A percentile compares a stretch with the other conserved stretches of the same genome.
Evolutionary conservation across 2,113 vertebrate species (phyloP).

Genomic region (Mus spicilegus): DNA sequence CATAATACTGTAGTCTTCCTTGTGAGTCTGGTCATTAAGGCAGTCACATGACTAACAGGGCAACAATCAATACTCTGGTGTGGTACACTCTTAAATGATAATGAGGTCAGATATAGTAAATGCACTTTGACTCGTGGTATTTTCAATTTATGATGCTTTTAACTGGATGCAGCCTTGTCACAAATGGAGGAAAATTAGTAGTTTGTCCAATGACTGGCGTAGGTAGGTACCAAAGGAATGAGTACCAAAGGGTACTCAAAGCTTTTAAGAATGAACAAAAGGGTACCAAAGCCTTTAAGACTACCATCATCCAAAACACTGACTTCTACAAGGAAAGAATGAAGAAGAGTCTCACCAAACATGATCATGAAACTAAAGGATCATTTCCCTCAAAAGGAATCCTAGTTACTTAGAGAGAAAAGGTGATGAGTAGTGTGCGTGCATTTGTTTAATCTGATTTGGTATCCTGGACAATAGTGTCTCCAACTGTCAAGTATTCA

Average conservation of each 20-base stretch:
- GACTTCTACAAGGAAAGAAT: neutral
- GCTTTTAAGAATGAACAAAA: neutral
- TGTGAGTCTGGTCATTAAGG: neutral
- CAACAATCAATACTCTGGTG: neutral
- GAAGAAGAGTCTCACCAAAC: neutral
- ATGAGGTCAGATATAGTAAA: neutral
- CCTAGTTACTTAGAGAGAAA: neutral
- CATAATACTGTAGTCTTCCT: no score
- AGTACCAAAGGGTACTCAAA: neutral
- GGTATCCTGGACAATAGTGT: neutral
- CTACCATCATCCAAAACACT: neutral
- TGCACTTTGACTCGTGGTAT: neutral
- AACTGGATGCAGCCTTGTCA: neutral
- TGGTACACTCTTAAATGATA: neutral
- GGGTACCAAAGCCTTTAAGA: neutral
- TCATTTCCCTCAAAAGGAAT: constrained; percentile 5
- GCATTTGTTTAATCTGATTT: neutral
- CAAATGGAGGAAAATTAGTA: neutral
- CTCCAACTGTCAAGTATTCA: neutral
- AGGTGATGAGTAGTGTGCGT: neutral
- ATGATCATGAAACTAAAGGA: neutral
- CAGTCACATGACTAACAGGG: neutral
- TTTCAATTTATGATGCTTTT: neutral
- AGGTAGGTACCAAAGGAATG: neutral
- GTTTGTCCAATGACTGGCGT: neutral